phyloP scores from a whole-genome alignment of 2,888 invertebrate genomes.

The Trimorus sp. region DNA sequence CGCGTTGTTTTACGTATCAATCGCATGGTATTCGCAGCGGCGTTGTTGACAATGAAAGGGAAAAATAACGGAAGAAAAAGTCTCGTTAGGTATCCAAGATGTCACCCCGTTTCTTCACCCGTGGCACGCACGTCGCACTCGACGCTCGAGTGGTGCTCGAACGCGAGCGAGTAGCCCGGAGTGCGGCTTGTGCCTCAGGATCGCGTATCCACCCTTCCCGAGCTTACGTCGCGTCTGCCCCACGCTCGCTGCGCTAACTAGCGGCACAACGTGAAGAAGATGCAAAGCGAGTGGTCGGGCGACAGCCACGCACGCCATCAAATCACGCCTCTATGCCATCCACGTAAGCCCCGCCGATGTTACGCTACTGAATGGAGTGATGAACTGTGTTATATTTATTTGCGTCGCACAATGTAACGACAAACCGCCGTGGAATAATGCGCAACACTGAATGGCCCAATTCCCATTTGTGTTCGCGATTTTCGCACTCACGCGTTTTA shows the following conservation, averaged over 20 bases:
- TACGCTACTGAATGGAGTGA: slow-evolving; percentile 20
- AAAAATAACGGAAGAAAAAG: not conserved
- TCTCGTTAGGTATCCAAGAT: slow-evolving; percentile 37
- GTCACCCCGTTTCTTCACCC: slow-evolving; percentile 40
- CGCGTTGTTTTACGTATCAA: too few species aligned
- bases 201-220: slow-evolving; percentile 41
- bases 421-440: slow-evolving; percentile 11
- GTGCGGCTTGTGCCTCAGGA: slow-evolving; percentile 34
- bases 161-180: slow-evolving; percentile 51
- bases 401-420: slow-evolving; percentile 12
- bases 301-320: slow-evolving; percentile 13
- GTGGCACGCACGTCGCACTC: slow-evolving; percentile 45
- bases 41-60: too few species aligned
- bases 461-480: not conserved
- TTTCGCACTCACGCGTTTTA: too few species aligned
- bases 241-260: slow-evolving; percentile 41
- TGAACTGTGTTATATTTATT: slow-evolving; percentile 20
- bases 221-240: slow-evolving; percentile 32
- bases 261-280: slow-evolving; percentile 44
- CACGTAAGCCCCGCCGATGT: slow-evolving; percentile 28
- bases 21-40: too few species aligned
- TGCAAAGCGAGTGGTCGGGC: slow-evolving; percentile 32
- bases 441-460: not conserved
- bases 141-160: slow-evolving; percentile 52
- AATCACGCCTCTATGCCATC: slow-evolving; percentile 29